phyloP scores from a whole-genome alignment of 2,113 vertebrate genomes.

The Paracanthobrama guichenoti region DNA sequence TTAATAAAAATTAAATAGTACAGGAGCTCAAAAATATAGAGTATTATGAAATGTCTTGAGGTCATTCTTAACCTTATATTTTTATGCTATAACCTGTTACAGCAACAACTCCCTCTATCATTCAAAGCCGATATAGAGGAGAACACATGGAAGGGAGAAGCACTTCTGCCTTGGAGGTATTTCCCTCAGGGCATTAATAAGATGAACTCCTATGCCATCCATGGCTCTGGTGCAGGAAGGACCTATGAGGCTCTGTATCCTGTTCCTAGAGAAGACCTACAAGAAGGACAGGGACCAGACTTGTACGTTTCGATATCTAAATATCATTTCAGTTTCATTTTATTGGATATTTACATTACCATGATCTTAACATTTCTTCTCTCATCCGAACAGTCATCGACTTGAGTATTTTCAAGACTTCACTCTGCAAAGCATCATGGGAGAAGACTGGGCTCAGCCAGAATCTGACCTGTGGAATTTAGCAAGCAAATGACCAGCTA shows the following conservation, averaged over 20 bases:
- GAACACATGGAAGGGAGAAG: slow-evolving; percentile 68
- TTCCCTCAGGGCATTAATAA: slow-evolving; percentile 76
- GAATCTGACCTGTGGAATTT: slow-evolving; percentile 69
- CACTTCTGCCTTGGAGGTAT: slow-evolving; percentile 71
- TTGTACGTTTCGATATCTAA: slow-evolving; percentile 67
- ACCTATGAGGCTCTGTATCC: slow-evolving; percentile 74
- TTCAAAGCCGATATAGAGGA: slow-evolving; percentile 66
- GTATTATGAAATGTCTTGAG: not conserved
- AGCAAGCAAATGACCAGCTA: slow-evolving; percentile 11
- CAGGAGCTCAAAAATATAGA: not conserved
- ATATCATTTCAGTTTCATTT: not conserved
- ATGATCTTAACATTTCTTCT: not conserved
- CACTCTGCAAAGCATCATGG: slow-evolving; percentile 76
- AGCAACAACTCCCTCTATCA: slow-evolving; percentile 77
- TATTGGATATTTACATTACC: not conserved
- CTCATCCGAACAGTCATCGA: slow-evolving; percentile 53
- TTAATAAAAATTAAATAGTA: not conserved
- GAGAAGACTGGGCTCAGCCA: slow-evolving; percentile 74
- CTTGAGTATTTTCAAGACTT: slow-evolving; percentile 78
- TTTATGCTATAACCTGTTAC: slow-evolving; percentile 21
- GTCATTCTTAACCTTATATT: not conserved
- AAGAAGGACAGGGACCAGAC: slow-evolving; percentile 67
- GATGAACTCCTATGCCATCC: slow-evolving; percentile 79
- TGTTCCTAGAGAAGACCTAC: slow-evolving; percentile 67
- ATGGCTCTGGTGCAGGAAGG: slow-evolving; percentile 68